Percentiles rank a stretch among this genome's conserved stretches.
These are phyloP conservation scores for Tiphia femorata DNA, from an alignment of 2,888 invertebrate genomes.

Conservation along the genomic window DNA sequence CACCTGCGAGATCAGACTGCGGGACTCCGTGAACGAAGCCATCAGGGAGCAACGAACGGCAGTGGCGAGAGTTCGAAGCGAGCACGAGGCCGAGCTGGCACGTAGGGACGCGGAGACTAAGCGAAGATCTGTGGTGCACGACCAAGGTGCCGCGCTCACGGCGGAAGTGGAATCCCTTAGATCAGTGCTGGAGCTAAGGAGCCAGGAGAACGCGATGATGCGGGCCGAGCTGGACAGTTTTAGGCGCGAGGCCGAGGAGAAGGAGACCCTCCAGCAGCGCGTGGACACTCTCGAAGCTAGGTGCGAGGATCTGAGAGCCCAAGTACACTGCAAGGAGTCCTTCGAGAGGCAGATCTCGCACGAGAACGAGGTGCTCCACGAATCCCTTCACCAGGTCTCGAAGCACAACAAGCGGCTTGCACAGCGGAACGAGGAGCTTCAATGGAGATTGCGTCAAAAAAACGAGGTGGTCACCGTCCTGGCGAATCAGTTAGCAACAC, in stretches of 20 bases:
- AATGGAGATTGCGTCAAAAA: constrained; percentile 88
- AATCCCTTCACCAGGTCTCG: constrained; percentile 81
- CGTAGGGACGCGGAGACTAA: constrained; percentile 71
- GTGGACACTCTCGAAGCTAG: constrained; percentile 84
- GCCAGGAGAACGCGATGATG: constrained; percentile 85
- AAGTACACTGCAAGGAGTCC: constrained; percentile 77
- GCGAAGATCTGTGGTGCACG: constrained; percentile 70
- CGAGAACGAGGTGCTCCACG: constrained; percentile 81
- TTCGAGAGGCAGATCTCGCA: constrained; percentile 80
- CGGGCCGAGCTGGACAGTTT: constrained; percentile 80
- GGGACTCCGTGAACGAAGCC: constrained; percentile 52
- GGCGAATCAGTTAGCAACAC: constrained; percentile 59
- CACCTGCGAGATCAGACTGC: constrained; percentile 52
- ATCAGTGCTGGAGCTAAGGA: constrained; percentile 89
- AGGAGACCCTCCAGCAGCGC: constrained; percentile 80
- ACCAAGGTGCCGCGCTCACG: constrained; percentile 72
- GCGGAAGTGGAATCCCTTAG: constrained; percentile 87
- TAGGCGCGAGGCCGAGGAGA: constrained; percentile 80
- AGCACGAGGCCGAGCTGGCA: constrained; percentile 73
- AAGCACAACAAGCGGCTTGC: constrained; percentile 83
- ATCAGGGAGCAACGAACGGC: constrained; percentile 57
- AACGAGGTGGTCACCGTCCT: constrained; percentile 76
- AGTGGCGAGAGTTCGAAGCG: constrained; percentile 64
- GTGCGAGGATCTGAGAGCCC: constrained; percentile 87
- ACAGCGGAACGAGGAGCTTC: constrained; percentile 89